Percentiles rank a stretch among this genome's conserved stretches.
Evolutionary conservation across 2,113 vertebrate species (phyloP).

Genomic region (Anser brachyrhynchus): DNA sequence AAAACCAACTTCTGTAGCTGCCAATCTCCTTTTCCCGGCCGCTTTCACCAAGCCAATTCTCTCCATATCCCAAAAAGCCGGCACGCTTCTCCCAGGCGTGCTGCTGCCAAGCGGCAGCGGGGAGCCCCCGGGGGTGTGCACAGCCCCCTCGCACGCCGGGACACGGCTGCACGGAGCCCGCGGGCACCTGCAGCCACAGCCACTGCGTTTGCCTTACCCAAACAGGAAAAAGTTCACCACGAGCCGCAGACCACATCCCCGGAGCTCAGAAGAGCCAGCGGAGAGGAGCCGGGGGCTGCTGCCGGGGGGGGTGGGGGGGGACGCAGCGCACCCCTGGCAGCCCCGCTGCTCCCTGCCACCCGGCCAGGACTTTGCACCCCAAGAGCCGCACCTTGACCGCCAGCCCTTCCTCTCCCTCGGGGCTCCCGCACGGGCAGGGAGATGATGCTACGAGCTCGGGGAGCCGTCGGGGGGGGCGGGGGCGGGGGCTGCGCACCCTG

Average conservation of each 20-base stretch:
- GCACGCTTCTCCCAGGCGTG: background rate
- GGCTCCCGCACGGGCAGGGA: background rate
- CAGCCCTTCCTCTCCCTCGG: background rate
- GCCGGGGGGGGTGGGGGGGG: background rate
- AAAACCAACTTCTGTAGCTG: background rate
- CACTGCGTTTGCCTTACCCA: background rate
- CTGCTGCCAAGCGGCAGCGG: background rate
- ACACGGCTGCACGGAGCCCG: background rate
- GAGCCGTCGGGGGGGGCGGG: too few species aligned
- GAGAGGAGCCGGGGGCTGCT: too few species aligned
- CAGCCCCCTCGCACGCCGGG: background rate
- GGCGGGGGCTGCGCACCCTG: background rate
- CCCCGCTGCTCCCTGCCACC: background rate
- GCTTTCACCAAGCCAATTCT: background rate
- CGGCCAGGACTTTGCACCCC: background rate
- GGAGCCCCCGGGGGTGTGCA: accelerated
- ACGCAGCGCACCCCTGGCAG: background rate
- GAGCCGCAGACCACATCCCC: background rate
- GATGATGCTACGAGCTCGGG: background rate
- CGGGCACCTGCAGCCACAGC: background rate
- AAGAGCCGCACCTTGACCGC: background rate
- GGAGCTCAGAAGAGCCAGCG: background rate
- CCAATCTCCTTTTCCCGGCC: too few species aligned
- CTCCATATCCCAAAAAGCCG: background rate
- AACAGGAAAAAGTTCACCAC: background rate